A percentile compares a stretch with the other conserved stretches of the same genome.
These are phyloP conservation scores for Kryptolebias ocellatus DNA, from an alignment of 2,797 vertebrate species.

Conservation along the genomic window DNA sequence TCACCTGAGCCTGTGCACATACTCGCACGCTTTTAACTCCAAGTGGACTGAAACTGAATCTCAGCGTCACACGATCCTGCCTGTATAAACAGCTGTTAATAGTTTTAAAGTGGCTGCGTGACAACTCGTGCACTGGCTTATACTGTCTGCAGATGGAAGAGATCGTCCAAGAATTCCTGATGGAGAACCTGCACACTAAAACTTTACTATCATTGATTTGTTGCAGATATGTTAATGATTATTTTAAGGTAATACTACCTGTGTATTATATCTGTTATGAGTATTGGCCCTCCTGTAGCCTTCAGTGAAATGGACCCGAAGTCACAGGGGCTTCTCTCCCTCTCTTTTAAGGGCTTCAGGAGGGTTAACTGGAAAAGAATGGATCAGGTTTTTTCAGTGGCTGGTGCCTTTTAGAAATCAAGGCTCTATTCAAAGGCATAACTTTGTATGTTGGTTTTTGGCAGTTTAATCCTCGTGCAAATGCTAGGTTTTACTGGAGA, in stretches of 20 bases:
- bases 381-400: too few relatives aligned
- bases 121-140: constrained; percentile 34
- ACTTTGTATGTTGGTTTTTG: too few relatives aligned
- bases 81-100: constrained; percentile 81
- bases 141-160: constrained; percentile 45
- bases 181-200: constrained; percentile 11
- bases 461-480: too few relatives aligned
- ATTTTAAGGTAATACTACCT: not conserved
- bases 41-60: constrained; percentile 68
- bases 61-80: constrained; percentile 69
- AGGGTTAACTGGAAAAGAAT: too few relatives aligned
- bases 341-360: too few relatives aligned
- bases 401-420: too few relatives aligned
- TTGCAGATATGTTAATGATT: not conserved
- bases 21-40: constrained; percentile 39
- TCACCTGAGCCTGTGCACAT: constrained; percentile 33
- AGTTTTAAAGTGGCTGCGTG: constrained; percentile 58
- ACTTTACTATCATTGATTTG: not conserved
- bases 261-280: not conserved
- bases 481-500: too few relatives aligned
- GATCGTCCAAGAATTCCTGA: constrained; percentile 31
- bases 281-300: too few relatives aligned
- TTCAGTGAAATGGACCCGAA: too few relatives aligned
- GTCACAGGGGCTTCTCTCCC: too few relatives aligned
- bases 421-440: too few relatives aligned